A percentile compares a stretch with the other conserved stretches of the same genome.
Evolutionary conservation across 23 tunicate genomes (phyloP).

Genomic region (Corella eumyota): DNA sequence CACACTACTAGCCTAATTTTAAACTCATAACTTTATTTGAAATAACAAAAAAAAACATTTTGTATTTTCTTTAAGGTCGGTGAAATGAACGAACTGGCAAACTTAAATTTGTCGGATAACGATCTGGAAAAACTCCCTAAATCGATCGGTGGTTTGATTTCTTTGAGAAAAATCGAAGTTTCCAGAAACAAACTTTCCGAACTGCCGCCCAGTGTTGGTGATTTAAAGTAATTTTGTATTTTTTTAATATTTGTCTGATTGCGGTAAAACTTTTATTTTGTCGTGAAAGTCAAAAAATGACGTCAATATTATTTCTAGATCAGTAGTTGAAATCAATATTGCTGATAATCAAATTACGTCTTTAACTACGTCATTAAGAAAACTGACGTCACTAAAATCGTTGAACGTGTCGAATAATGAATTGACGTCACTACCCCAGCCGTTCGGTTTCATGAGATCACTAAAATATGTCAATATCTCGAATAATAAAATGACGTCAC

Average conservation of each 20-base stretch:
- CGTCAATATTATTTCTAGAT: conserved; percentile 27
- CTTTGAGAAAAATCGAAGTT: conserved; percentile 42
- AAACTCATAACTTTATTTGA: too few species aligned
- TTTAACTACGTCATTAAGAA: conserved; percentile 46
- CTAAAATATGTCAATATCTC: conserved; percentile 64
- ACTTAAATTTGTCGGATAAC: conserved; percentile 66
- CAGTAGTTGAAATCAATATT: conserved; percentile 42
- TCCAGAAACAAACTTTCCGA: conserved; percentile 55
- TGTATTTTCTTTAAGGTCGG: too few species aligned
- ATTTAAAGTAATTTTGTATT: conserved; percentile 28
- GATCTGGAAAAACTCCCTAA: conserved; percentile 47
- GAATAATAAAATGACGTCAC: conserved; percentile 31
- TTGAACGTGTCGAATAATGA: conserved; percentile 48
- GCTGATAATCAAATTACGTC: conserved; percentile 69
- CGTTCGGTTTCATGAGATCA: conserved; percentile 67
- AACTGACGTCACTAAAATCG: conserved; percentile 43
- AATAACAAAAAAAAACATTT: too few species aligned
- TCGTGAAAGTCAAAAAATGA: too few species aligned
- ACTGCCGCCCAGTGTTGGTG: conserved; percentile 49
- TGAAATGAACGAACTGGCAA: conserved; percentile 49
- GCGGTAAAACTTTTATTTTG: too few species aligned
- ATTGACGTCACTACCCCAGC: conserved; percentile 70
- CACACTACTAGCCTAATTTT: too few species aligned
- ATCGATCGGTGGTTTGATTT: conserved; percentile 31
- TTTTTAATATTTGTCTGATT: not conserved